phyloP scores from a whole-genome alignment of 1,140 invertebrate genomes.

The Drosophila bocqueti region DNA sequence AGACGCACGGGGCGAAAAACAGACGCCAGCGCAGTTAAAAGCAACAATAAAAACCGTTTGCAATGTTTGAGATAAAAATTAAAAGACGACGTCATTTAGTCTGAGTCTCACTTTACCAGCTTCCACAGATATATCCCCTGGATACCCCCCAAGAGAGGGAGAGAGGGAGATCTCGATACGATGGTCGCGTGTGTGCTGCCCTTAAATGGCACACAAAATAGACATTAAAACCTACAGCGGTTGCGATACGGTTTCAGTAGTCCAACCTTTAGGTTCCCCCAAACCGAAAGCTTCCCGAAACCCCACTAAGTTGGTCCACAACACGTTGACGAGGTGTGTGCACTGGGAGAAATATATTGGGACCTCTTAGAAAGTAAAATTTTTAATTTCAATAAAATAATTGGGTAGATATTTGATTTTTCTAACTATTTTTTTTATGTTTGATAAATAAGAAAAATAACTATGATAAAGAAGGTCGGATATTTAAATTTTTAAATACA shows the following conservation, averaged over 20 bases:
- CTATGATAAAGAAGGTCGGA: too few relatives aligned
- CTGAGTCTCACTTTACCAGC: conserved; percentile 19
- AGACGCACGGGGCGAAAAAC: conserved; percentile 43
- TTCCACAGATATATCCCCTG: conserved; percentile 4
- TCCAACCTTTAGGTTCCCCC: conserved; percentile 4
- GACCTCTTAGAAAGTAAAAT: too few relatives aligned
- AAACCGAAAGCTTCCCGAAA: not conserved
- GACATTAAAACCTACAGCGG: conserved; percentile 69
- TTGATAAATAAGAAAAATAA: too few relatives aligned
- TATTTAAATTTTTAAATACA: too few relatives aligned
- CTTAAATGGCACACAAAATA: conserved; percentile 79
- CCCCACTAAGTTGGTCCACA: conserved; percentile 33
- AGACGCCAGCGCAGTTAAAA: conserved; percentile 79
- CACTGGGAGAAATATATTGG: not conserved
- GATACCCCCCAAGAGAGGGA: conserved; percentile 25
- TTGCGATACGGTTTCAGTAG: conserved; percentile 41
- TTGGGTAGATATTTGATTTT: too few relatives aligned
- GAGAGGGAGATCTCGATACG: conserved; percentile 27
- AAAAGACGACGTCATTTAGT: conserved; percentile 81
- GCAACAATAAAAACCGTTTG: conserved; percentile 82
- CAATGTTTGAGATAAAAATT: conserved; percentile 84
- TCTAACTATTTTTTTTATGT: too few relatives aligned
- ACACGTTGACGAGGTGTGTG: conserved; percentile 51
- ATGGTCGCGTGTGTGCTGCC: conserved; percentile 71
- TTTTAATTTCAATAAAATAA: too few relatives aligned